Base-by-base conservation (phyloP, 1,140 invertebrate genomes). In the Drosophila ercepeae region DNA sequence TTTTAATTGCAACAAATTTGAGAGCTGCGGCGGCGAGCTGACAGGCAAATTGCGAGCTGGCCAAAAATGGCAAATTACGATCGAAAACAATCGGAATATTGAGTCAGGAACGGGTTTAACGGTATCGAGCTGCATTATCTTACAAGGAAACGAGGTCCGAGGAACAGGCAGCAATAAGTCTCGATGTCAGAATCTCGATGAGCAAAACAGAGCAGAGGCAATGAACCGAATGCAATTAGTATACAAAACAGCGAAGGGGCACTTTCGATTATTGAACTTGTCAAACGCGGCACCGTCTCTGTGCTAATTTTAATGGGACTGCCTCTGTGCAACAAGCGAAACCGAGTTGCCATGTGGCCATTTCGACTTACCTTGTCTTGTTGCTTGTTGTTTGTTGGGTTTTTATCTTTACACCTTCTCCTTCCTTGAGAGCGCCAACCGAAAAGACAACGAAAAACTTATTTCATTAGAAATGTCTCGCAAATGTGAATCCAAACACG, bases 1-100 rank as follows among this genome's bases (percentile, higher is more conserved):
- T 86, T 88, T 86, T 86, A 86, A 86, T 88, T 86, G 78, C 73
- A 67, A 70, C 77, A 86, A 88, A 88, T 88, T 84, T 81, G 59
- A 88, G 68, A 72, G 60, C 78, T 73, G 63, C 64, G 69, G 25
- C n/a, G n/a, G n/a, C n/a, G n/a, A n/a, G n/a, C n/a, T n/a, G 45
- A 76, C 67, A 81, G 72, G 84, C 81, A 88, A 86, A 86, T 86
- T 88, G 77, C 73, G 52, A 50, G 46, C 48, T 63, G 50, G 51
- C 76, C 81, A 64, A 86, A 84, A 73, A 84, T 61, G 79, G 81
- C 77, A 61, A 86, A 70, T 83, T 75, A 64, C 34, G 50, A 60
- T 4, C 9, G 21, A 54, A 75, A 76, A 57, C 57, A 70, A 64
- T 57, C 52, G 64, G 27, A 39, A 64, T 42, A 57, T 84, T 86